A percentile compares a stretch with the other conserved stretches of the same genome.
phyloP scores from a whole-genome alignment of 2,113 vertebrate genomes.

The Cnemophilus loriae region DNA sequence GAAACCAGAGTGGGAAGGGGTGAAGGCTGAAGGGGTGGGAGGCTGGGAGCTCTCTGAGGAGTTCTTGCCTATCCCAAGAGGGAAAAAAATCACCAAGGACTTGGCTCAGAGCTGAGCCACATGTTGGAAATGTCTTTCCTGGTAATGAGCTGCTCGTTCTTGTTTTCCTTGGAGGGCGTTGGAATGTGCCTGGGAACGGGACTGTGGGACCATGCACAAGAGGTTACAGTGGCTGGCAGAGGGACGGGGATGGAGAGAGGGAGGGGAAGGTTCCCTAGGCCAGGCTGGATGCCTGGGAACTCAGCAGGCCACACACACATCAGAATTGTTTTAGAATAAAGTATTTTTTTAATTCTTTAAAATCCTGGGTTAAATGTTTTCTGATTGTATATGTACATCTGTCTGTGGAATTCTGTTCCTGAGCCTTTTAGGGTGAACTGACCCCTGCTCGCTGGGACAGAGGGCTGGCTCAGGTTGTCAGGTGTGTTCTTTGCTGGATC shows the following conservation, averaged over 20 bases:
- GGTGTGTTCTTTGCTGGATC: not conserved
- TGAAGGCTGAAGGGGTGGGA: no score
- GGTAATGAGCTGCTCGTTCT: not conserved
- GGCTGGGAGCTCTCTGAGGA: not conserved
- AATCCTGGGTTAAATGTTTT: not conserved
- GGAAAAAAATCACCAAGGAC: not conserved
- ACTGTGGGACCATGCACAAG: rapidly evolving
- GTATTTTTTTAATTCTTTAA: slow-evolving; percentile 1
- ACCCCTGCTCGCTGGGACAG: not conserved
- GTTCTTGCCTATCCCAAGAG: not conserved
- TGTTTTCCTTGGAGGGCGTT: not conserved
- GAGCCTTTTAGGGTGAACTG: not conserved
- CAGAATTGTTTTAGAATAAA: not conserved
- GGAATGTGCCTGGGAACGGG: not conserved
- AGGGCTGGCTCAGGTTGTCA: not conserved
- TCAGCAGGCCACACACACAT: not conserved
- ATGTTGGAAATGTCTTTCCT: not conserved
- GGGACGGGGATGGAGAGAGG: not conserved
- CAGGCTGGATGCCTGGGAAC: not conserved
- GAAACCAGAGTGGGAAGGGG: not conserved
- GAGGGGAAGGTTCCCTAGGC: not conserved
- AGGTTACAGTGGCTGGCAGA: not conserved
- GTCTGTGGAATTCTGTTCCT: not conserved
- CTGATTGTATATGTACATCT: rapidly evolving
- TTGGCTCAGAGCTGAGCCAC: not conserved